Base-by-base conservation (phyloP, 2,888 invertebrate genomes). In the Limnephilus rhombicus region DNA sequence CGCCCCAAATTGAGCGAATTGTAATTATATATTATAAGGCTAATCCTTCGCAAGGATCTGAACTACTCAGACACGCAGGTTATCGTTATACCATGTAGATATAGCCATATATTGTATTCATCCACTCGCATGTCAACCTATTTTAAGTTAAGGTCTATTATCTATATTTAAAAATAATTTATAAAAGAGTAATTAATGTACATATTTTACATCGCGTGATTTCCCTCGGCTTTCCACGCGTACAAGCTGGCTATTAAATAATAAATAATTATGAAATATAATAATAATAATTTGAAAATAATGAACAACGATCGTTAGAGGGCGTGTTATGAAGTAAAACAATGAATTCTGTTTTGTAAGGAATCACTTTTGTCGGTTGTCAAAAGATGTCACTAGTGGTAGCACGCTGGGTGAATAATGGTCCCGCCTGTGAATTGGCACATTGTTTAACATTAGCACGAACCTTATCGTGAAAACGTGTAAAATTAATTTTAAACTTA, bases 381-480 rank as follows among this genome's bases (percentile, higher is more conserved):
- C n/a, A 86, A 85, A 86, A 86, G 86, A 86, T 45, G 86, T 86
- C 86, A 86, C 45, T 41, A 45, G 45, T 45, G 29, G 45, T 45
- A 29, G 41, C 86, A 41, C 45, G 86, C 86, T 86, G 86, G 12
- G 86, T 86, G 86, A 86, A 86, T 86, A 86, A 86, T 86, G 86
- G 13, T 86, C 86, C 15, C 37, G 68, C 24, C 68, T 68, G 68
- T 68, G n/a, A 68, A 68, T 68, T n/a, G 68, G 68, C 68, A 68
- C 68, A 68, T 68, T 68, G 68, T 24, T 68, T 68, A 5, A 5
- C 53, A 53, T 18, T 53, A n/a, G 68, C 9, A 68, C 24, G 68
- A 68, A 34, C 18, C 34, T 82, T 82, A 5, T 34, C 31, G 34
- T 31, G 34, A 82, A 34, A 82, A 31, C 7, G 31, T 82, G 31